phyloP scores from a whole-genome alignment of 1,140 invertebrate species.

The Drosophila ananassae region DNA sequence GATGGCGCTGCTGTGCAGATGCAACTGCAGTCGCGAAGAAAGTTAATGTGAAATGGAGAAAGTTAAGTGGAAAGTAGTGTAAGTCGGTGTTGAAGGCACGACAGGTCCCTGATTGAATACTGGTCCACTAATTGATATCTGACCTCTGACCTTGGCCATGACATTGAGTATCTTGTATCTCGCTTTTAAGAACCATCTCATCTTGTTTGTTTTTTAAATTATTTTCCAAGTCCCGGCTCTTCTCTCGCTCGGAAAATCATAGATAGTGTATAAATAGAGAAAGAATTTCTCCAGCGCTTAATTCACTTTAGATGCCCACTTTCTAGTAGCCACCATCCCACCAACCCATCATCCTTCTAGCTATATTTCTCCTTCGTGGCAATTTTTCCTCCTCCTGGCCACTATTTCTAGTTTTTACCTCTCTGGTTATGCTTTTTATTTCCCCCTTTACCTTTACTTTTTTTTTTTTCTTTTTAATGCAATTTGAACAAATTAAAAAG shows the following conservation, averaged over 20 bases:
- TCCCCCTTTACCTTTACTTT: not conserved
- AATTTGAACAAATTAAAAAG: slow-evolving; percentile 79
- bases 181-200: too few relatives aligned
- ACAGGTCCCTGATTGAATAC: not conserved
- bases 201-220: not conserved
- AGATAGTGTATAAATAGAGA: slow-evolving; percentile 5
- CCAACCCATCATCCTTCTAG: not conserved
- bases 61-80: slow-evolving; percentile 5
- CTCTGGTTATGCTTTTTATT: not conserved
- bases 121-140: not conserved
- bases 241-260: not conserved
- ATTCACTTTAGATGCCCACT: slow-evolving; percentile 59
- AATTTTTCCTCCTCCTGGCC: slow-evolving; percentile 18
- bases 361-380: slow-evolving; percentile 4
- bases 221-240: slow-evolving; percentile 3
- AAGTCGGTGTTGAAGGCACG: not conserved
- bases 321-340: not conserved
- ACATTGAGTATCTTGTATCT: not conserved
- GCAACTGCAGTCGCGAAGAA: not conserved
- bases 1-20: not conserved
- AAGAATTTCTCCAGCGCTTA: slow-evolving; percentile 49
- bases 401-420: slow-evolving; percentile 37
- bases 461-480: slow-evolving; percentile 50
- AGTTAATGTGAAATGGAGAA: slow-evolving; percentile 7
- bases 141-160: not conserved